These are phyloP conservation scores for Apodemia mormo DNA, from an alignment of 2,888 invertebrate genomes.

Conservation along the genomic window DNA sequence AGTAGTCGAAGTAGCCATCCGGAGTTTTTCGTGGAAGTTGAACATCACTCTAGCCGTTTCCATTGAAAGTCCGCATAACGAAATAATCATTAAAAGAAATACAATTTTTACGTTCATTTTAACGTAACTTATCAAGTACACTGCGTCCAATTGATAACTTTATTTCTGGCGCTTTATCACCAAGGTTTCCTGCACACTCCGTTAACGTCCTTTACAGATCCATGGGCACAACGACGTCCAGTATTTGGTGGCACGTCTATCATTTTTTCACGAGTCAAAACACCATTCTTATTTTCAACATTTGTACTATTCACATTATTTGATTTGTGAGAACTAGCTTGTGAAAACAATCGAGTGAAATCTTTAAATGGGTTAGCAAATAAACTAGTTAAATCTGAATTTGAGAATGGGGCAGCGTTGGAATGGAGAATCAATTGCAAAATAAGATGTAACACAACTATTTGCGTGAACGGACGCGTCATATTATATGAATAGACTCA, in stretches of 20 bases:
- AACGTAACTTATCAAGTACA: conserved; percentile 47
- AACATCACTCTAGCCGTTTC: conserved; percentile 46
- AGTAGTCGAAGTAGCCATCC: conserved; percentile 43
- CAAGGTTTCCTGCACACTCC: conserved; percentile 65
- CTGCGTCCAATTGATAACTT: conserved; percentile 44
- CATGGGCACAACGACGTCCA: conserved; percentile 45
- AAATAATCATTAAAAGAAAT: conserved; percentile 44
- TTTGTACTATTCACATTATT: conserved; percentile 24
- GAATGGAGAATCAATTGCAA: conserved; percentile 51
- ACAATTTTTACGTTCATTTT: conserved; percentile 60
- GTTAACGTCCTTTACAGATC: conserved; percentile 51
- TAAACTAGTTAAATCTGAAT: conserved; percentile 53
- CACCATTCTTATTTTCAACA: conserved; percentile 31
- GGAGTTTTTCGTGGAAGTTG: conserved; percentile 55
- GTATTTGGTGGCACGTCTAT: conserved; percentile 63
- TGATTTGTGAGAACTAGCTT: conserved; percentile 8
- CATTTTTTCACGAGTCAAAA: conserved; percentile 45
- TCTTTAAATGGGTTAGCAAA: conserved; percentile 67
- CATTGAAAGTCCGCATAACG: conserved; percentile 40
- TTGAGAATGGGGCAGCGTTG: conserved; percentile 48
- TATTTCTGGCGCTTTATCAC: conserved; percentile 42
- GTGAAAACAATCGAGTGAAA: conserved; percentile 44
- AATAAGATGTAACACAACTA: conserved; percentile 57
- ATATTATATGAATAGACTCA: conserved; percentile 61
- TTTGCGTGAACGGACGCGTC: conserved; percentile 59